Percentiles rank a stretch among this genome's conserved stretches.
These are phyloP conservation scores for Mantis religiosa DNA, from an alignment of 2,888 invertebrate genomes.

Conservation along the genomic window DNA sequence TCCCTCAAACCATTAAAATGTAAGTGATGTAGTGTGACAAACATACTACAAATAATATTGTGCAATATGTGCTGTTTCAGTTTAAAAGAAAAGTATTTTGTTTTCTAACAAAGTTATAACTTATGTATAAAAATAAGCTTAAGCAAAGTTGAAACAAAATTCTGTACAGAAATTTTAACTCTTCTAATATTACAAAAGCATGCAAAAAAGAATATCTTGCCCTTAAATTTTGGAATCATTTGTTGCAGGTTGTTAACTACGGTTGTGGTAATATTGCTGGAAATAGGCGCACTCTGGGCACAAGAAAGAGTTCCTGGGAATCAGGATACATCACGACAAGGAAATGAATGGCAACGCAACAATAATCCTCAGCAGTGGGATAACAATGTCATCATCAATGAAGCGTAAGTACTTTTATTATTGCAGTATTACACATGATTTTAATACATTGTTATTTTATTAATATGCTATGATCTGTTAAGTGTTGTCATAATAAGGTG, in stretches of 20 bases:
- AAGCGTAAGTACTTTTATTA: constrained; percentile 49
- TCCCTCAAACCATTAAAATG: too few relatives aligned
- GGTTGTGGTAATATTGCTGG: background rate
- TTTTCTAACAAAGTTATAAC: too few relatives aligned
- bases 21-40: too few relatives aligned
- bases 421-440: constrained; percentile 36
- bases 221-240: background rate
- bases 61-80: too few relatives aligned
- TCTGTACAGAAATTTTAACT: background rate
- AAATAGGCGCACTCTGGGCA: background rate
- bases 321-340: background rate
- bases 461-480: too few relatives aligned
- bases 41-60: too few relatives aligned
- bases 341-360: constrained; percentile 34
- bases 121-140: too few relatives aligned
- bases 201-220: too few relatives aligned
- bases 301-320: background rate
- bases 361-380: constrained; percentile 31
- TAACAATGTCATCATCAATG: constrained; percentile 53
- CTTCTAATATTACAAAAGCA: background rate
- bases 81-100: too few relatives aligned
- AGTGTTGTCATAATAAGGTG: too few relatives aligned
- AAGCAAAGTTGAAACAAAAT: background rate
- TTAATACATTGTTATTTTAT: too few relatives aligned
- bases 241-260: background rate